Evolutionary conservation across 2,888 invertebrate genomes (phyloP).

Genomic region (Agapostemon virescens): DNA sequence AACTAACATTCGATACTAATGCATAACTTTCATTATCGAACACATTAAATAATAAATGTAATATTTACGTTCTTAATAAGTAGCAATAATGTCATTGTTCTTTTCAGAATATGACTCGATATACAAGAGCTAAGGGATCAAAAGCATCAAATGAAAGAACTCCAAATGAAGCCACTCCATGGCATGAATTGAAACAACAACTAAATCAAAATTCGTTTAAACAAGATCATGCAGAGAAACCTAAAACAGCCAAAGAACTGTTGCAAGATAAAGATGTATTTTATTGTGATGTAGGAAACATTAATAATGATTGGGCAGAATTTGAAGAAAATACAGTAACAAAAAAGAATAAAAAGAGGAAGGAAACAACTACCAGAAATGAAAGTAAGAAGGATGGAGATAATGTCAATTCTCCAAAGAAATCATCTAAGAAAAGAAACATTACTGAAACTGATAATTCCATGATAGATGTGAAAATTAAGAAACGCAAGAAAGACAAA

Average conservation of each 20-base stretch:
- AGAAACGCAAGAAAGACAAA: slow-evolving; percentile 13
- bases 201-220: slow-evolving; percentile 76
- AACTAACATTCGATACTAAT: background rate
- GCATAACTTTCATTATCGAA: background rate
- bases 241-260: slow-evolving; percentile 73
- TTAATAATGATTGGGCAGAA: slow-evolving; percentile 74
- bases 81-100: too few relatives aligned
- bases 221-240: slow-evolving; percentile 50
- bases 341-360: background rate
- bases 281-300: slow-evolving; percentile 61
- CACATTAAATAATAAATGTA: background rate
- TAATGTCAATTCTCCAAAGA: slow-evolving; percentile 2
- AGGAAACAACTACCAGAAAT: background rate
- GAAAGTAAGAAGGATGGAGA: slow-evolving; percentile 37
- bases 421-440: slow-evolving; percentile 26
- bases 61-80: background rate
- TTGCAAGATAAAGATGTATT: slow-evolving; percentile 76
- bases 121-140: slow-evolving; percentile 88
- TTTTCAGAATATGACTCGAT: slow-evolving; percentile 84
- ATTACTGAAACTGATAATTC: slow-evolving; percentile 15
- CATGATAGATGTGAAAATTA: slow-evolving; percentile 16
- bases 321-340: slow-evolving; percentile 68
- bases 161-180: slow-evolving; percentile 87
- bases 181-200: slow-evolving; percentile 87
- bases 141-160: slow-evolving; percentile 87